Base-by-base conservation (phyloP, 2,113 vertebrate species). In the Paramisgurnus dabryanus region DNA sequence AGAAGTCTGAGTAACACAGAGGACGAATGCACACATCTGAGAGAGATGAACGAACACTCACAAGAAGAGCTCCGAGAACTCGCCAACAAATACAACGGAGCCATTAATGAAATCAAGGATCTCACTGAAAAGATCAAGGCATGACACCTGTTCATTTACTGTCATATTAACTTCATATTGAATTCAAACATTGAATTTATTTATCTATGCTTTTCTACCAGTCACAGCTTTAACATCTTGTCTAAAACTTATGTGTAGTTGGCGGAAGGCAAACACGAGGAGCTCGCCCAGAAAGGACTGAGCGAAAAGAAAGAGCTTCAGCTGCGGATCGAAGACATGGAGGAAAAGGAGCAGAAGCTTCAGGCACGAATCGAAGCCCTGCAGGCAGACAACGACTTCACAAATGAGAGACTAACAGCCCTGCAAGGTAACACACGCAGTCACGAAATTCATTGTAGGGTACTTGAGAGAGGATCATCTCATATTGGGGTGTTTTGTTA, bases 371-470 rank as follows among this genome's bases (percentile, higher is more conserved):
- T 99, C 74, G 98, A 99, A 85, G 98, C 98, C 86, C 91, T 99
- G 86, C 96, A 98, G 90, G 98, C 97, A 45, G 98, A 99, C 89
- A 99, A 98, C 40, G 98, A 99, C 88, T 99, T 99, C 91, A 99
- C 96, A 84, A 98, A 98, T 39, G 97, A 99, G 90, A 94, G 96
- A 43, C 96, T 99, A 18, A 91, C 94, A 4, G 97, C 98, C 76
- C 93, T 99, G 77, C 97, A 99, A 94, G 97, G 98, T 98, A 92
- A 88, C 15, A 76, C 13, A 10, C 43, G 9, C 39, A 17, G 4
- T 15, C 58, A 40, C 22, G 18, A 47, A n/a, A 15, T 12, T 64
- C 39, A 9, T 11, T 47, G 55, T 45, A 2, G 50, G 12, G 15
- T 6, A 6, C 43, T 47, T 47, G 41, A 13, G 18, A 45, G 9